Evolutionary conservation across 2,113 vertebrate species (phyloP), one percentile per base, ranked within the genome.

Genomic region (Puma concolor): DNA sequence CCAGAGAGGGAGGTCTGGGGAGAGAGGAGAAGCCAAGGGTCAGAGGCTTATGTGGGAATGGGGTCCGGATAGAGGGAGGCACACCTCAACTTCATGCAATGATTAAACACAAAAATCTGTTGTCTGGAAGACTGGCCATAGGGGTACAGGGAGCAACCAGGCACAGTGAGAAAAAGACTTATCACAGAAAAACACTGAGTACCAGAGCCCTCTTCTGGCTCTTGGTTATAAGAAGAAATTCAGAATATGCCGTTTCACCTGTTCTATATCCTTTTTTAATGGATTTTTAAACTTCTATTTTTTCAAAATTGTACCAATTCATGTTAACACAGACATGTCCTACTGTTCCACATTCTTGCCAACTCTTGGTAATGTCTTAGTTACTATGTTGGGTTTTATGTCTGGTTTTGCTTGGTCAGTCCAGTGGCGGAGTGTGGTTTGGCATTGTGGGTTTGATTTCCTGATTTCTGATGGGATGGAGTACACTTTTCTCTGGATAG

Each of bases 391-490:
- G 16, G 12, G 36, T 31, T 67, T n/a, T 36, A 15, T 38, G n/a
- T 25, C 27, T 88, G 16, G n/a, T 66, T 76, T 54, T 76, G 29
- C 66, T 31, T 36, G 84, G 23, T 72, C 13, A 44, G 67, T 67
- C 23, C 66, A 52, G 3, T 66, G 16, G 44, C 31, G 67, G 21
- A 44, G 44, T 11, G 87, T 57, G 52, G 60, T 57, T 29, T 77
- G 48, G 69, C 60, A 36, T 77, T 52, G 6, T 77, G 81, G 16
- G 31, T 91, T 69, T 86, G 36, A 85, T n/a, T 76, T 67, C 23
- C 60, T 57, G 84, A 36, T 66, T 66, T 77, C 69, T 84, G 80
- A 57, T 95, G 48, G 67, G 48, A 19, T 67, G n/a, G 63, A 67
- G 25, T 23, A 5, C 5, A 23, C 9, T 16, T 41, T 41, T 36